Evolutionary conservation across 2,113 vertebrate species (phyloP).

Genomic region (Ctenomys sociabilis): DNA sequence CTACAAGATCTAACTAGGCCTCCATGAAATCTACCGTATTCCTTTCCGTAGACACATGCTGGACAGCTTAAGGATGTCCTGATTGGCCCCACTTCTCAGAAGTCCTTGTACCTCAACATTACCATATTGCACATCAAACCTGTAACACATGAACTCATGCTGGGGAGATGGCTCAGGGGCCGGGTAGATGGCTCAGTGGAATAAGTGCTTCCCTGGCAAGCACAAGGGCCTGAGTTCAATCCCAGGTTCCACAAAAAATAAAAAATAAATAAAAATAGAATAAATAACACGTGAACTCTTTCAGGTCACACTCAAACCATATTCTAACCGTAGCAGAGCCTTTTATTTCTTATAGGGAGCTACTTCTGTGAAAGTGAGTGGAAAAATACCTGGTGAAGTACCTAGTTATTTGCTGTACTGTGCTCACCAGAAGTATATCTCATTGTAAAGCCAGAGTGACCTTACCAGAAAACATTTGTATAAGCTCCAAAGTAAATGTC

Average conservation of each 20-base stretch:
- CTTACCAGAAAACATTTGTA: slow-evolving; percentile 7
- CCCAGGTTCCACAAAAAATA: no score
- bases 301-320: background rate
- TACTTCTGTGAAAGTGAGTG: background rate
- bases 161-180: no score
- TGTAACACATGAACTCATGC: background rate
- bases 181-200: no score
- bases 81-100: background rate
- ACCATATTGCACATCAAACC: background rate
- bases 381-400: background rate
- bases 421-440: slow-evolving; percentile 5
- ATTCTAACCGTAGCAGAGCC: background rate
- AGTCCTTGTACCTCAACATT: background rate
- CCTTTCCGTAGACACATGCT: background rate
- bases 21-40: background rate
- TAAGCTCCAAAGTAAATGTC: slow-evolving; percentile 40
- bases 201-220: no score
- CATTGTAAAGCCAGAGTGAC: slow-evolving; percentile 1
- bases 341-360: background rate
- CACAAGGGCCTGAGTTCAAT: no score
- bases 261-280: no score
- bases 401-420: background rate
- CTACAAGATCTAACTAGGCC: background rate
- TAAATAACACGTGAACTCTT: background rate
- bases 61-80: background rate